Evolutionary conservation across 2,888 invertebrate genomes (phyloP), one percentile per base, ranked within the genome.

Genomic region (Tipula unca): DNA sequence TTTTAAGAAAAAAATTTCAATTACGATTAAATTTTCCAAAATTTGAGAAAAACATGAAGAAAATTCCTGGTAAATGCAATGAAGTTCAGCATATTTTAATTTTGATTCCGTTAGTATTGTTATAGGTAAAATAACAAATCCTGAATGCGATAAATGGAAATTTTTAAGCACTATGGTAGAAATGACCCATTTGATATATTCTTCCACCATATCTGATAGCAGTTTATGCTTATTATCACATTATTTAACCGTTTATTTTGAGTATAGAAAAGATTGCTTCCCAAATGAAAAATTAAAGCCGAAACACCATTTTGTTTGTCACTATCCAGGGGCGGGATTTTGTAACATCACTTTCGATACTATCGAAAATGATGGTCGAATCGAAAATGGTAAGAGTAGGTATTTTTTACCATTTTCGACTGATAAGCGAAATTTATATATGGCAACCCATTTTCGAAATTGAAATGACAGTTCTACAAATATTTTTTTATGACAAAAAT

Each of bases 81-180:
- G 85, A 86, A 82, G 29, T 86, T 14, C 42, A 36, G 17, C 69
- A 85, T 29, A 85, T 85, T 83, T 84, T 85, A 85, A n/a, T 85
- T 29, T 54, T 86, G 1, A 20, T 86, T n/a, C 85, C 85, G 10
- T 85, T 85, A 13, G 13, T 86, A 17, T 39, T 85, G 83, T 83
- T n/a, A n/a, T 86, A 29, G 29, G 69, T 42, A 48, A 32, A 35
- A 42, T 85, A 6, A 29, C 25, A 3, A 36, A 86, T 85, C 85
- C 39, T 35, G 84, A 86, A 29, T 42, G 32, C 42, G 1, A 20
- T 14, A 85, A 85, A 25, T 85, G 85, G 86, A 86, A 85, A 42
- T 86, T 86, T 86, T 85, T 86, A 10, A 3, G 32, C 14, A 20
- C 82, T 17, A 85, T 86, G 86, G 42, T 86, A 35, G 86, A 86